phyloP scores from a whole-genome alignment of 2,888 invertebrate genomes.

The Temnothorax unifasciatus region DNA sequence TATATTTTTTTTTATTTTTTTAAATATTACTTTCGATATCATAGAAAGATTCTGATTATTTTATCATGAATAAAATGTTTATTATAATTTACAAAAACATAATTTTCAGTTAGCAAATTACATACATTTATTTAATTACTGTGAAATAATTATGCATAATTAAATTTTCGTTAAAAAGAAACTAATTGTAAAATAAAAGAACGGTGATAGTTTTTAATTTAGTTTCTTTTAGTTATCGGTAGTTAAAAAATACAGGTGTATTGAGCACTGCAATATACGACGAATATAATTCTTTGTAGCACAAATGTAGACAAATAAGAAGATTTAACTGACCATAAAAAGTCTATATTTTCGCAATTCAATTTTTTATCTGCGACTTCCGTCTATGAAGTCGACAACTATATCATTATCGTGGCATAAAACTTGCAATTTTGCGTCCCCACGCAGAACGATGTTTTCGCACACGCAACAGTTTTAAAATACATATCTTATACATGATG shows the following conservation, averaged over 20 bases:
- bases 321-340: constrained; percentile 16
- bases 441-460: neutral
- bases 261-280: neutral
- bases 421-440: constrained; percentile 22
- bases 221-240: neutral
- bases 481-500: constrained; percentile 14
- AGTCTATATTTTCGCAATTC: constrained; percentile 2
- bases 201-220: neutral
- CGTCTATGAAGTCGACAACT: neutral
- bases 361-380: neutral
- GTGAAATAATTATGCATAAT: neutral
- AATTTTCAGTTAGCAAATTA: neutral
- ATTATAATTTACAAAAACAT: constrained; percentile 8
- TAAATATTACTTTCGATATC: neutral
- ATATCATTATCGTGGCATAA: neutral
- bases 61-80: neutral
- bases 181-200: neutral
- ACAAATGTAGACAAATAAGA: neutral
- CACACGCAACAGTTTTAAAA: constrained; percentile 1
- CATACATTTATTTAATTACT: neutral
- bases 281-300: constrained; percentile 20
- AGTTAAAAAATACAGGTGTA: constrained; percentile 12
- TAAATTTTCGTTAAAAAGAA: neutral
- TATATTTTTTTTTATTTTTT: neutral
- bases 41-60: neutral